Conservation (phyloP, 2,888 invertebrate species). For the Clitarchus hookeri region DNA sequence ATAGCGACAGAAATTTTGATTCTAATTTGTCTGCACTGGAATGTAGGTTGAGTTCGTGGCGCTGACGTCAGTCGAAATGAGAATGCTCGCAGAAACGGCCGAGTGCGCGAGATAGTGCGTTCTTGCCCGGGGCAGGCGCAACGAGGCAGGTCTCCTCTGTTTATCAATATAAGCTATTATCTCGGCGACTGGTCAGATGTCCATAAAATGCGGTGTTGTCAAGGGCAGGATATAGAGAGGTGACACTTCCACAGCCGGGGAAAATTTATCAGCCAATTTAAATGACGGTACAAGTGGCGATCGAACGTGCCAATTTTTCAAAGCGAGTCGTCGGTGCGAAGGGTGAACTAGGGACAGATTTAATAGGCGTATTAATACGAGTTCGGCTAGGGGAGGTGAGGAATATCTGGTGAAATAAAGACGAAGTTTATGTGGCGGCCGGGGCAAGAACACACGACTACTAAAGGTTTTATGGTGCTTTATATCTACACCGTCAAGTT, state of each 20-base stretch:
- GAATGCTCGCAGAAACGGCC: too few species aligned
- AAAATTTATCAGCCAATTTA: conserved; percentile 44
- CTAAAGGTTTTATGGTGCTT: conserved; percentile 10
- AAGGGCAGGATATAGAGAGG: not conserved
- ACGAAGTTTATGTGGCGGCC: conserved; percentile 15
- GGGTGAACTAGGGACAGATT: conserved; percentile 12
- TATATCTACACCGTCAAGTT: conserved; percentile 19
- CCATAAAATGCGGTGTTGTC: conserved; percentile 39
- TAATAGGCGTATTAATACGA: conserved; percentile 15
- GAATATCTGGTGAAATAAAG: not conserved
- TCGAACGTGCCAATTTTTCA: conserved; percentile 44
- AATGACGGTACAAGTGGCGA: conserved; percentile 42
- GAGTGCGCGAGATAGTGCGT: not conserved
- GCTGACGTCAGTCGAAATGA: too few species aligned
- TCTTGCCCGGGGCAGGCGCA: not conserved
- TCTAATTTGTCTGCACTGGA: too few species aligned
- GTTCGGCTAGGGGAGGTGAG: not conserved
- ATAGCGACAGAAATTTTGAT: too few species aligned
- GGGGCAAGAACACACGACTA: conserved; percentile 3
- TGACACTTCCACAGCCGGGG: not conserved
- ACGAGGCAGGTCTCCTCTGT: conserved; percentile 5
- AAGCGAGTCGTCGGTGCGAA: conserved; percentile 33
- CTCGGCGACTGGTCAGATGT: conserved; percentile 36
- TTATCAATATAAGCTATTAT: conserved; percentile 42
- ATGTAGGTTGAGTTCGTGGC: too few species aligned